phyloP scores from a whole-genome alignment of 2,888 invertebrate genomes.

The Achlya flavicornis region DNA sequence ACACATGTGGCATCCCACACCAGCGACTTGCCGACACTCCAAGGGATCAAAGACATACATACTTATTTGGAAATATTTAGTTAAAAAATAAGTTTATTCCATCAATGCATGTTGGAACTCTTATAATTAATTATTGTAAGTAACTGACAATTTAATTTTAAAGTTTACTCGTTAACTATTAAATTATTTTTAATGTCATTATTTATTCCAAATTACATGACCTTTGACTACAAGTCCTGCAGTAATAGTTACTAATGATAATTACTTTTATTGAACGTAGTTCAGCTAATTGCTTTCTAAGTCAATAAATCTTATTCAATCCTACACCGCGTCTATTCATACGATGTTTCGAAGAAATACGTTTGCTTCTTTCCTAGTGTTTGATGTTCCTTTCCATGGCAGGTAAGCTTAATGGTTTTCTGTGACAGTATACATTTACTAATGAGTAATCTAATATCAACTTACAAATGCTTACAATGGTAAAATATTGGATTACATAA shows the following conservation, averaged over 20 bases:
- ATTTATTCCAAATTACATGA: background rate
- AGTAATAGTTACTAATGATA: slow-evolving; percentile 3
- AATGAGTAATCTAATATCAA: no score
- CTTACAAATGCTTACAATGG: no score
- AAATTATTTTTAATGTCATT: background rate
- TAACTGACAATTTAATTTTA: background rate
- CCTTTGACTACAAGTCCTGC: background rate
- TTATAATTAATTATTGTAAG: background rate
- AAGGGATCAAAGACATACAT: no score
- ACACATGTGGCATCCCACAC: no score
- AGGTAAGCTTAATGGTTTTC: no score
- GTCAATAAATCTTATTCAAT: slow-evolving; percentile 5
- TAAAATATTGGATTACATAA: no score
- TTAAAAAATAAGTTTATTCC: no score
- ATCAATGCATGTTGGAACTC: no score
- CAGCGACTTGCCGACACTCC: no score
- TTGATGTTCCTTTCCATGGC: no score
- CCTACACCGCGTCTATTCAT: background rate
- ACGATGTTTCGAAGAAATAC: slow-evolving; percentile 2
- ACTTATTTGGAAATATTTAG: no score
- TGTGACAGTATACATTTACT: no score
- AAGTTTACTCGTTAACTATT: background rate
- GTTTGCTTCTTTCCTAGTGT: background rate
- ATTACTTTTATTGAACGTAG: background rate
- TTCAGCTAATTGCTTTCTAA: slow-evolving; percentile 1